These are phyloP conservation scores for Gymnoscelis rufifasciata DNA, from an alignment of 2,888 invertebrate species.

Conservation along the genomic window DNA sequence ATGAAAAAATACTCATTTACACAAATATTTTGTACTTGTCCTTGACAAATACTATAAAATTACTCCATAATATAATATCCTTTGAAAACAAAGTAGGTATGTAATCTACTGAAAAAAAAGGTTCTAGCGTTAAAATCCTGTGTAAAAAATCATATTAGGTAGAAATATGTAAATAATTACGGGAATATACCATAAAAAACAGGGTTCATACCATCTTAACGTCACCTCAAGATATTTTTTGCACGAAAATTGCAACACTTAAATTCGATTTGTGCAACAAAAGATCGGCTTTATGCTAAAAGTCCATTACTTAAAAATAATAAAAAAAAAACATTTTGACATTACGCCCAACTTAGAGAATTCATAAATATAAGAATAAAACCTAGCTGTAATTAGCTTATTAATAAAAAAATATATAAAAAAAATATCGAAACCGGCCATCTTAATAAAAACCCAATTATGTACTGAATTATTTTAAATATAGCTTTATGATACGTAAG, in stretches of 20 bases:
- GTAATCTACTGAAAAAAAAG: no score
- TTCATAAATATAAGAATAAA: constrained; percentile 34
- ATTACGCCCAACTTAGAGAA: constrained; percentile 15
- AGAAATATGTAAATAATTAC: no score
- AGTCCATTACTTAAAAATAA: constrained; percentile 5
- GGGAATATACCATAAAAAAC: no score
- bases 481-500: background rate
- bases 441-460: constrained; percentile 48
- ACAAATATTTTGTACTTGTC: no score
- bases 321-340: constrained; percentile 11
- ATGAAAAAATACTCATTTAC: no score
- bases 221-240: constrained; percentile 1
- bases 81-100: no score
- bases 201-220: background rate
- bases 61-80: no score
- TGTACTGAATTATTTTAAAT: constrained; percentile 55
- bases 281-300: constrained; percentile 13
- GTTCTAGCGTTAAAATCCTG: no score
- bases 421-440: constrained; percentile 68
- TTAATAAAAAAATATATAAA: constrained; percentile 41
- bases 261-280: constrained; percentile 3
- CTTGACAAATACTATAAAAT: no score
- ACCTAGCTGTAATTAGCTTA: constrained; percentile 59
- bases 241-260: constrained; percentile 1
- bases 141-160: no score